Evolutionary conservation across 2,113 vertebrate species (phyloP).

Genomic region (Brachyistius frenatus): DNA sequence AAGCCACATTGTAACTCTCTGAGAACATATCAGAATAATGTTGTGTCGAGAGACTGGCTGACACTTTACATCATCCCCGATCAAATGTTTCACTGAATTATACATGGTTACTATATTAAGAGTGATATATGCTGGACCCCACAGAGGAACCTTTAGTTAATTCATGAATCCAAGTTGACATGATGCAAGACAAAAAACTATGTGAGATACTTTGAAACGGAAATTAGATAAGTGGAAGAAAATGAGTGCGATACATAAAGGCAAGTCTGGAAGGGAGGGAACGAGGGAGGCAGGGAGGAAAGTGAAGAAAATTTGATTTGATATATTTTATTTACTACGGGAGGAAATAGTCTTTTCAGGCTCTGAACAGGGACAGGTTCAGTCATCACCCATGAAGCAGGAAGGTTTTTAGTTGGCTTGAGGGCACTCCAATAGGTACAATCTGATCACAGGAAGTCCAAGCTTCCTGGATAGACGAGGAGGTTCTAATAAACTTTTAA

Average conservation of each 20-base stretch:
- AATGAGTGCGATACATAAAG: constrained; percentile 17
- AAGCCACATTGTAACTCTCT: neutral
- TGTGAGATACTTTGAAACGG: constrained; percentile 15
- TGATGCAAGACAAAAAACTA: constrained; percentile 6
- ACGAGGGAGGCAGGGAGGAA: neutral
- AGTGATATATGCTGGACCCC: constrained; percentile 15
- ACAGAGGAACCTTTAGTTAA: neutral
- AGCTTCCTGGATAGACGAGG: neutral
- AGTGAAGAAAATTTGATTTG: constrained; percentile 33
- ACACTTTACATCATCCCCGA: constrained; percentile 7
- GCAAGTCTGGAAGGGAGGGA: neutral
- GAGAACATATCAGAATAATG: constrained; percentile 1
- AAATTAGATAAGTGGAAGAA: constrained; percentile 32
- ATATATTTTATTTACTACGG: constrained; percentile 57
- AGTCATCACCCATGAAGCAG: constrained; percentile 10
- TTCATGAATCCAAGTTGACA: constrained; percentile 25
- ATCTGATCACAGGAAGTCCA: constrained; percentile 18
- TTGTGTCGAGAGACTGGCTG: constrained; percentile 14
- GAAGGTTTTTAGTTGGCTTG: neutral
- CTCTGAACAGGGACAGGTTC: constrained; percentile 4
- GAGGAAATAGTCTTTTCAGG: constrained; percentile 38
- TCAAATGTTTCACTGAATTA: constrained; percentile 46
- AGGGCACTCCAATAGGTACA: neutral
- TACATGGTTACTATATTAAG: constrained; percentile 47
- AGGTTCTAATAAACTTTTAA: neutral